Base-by-base conservation (phyloP, 2,888 invertebrate species). In the Xanthia icteritia region DNA sequence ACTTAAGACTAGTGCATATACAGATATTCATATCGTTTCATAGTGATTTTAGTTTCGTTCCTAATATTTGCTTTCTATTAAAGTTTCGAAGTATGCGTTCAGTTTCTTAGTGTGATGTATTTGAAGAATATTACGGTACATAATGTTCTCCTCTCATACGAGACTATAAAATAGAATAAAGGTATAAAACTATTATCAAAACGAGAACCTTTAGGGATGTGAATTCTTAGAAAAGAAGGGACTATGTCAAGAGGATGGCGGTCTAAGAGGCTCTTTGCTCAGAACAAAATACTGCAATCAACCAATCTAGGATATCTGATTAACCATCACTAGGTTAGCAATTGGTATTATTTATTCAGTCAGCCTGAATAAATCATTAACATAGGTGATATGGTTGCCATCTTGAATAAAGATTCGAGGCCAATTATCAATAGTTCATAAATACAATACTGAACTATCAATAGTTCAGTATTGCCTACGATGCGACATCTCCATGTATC, bases 41-140 rank as follows among this genome's bases (percentile, higher is more conserved):
- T 27, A 73, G 54, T 79, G 20, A 65, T 72, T 74, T 72, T 15
- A 82, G 77, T 77, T 85, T 54, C 42, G 27, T 67, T 71, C 17
- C 15, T 67, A 36, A 58, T 64, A 51, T 75, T 68, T 54, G 31
- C 31, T 69, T 74, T 74, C 65, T 23, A 73, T 78, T 73, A 66
- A 54, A 23, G 42, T 45, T 36, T 58, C 23, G 13, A 15, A 27
- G 31, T 48, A 20, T 20, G 45, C 15, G 1, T 72, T 23, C 17
- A 68, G 11, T 42, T 23, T 23, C 15, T 39, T 42, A 15, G 71
- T 71, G 45, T 58, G 20, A 20, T 11, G 17, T 54, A 17, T 17
- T 36, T 48, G 36, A 65, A 0, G 11, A 36, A 36, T 66, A 15
- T n/a, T 45, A 8, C 31, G 20, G 23, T 48, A 15, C 2, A 5